Percentiles rank a stretch among this genome's conserved stretches.
Evolutionary conservation across 2,113 vertebrate species (phyloP).

Genomic region (Sceloporus undulatus): DNA sequence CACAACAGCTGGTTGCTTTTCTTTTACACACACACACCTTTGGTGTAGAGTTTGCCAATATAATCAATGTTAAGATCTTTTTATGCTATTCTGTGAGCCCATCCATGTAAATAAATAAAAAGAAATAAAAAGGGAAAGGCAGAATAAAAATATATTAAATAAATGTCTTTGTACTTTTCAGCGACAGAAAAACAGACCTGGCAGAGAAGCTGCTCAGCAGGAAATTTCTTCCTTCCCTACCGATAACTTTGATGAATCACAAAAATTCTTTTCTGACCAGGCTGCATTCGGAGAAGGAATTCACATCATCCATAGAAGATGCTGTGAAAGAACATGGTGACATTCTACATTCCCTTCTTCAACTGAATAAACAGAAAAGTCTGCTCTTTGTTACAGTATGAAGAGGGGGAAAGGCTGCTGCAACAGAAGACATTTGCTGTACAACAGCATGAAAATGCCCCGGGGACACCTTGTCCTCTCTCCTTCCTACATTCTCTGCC

Average conservation of each 20-base stretch:
- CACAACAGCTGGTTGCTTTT: not conserved
- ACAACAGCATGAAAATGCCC: conserved; percentile 24
- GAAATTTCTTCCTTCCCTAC: conserved; percentile 14
- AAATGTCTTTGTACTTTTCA: not conserved
- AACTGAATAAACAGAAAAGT: conserved; percentile 52
- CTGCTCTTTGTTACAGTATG: conserved; percentile 49
- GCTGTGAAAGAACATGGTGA: not conserved
- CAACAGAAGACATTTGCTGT: conserved; percentile 49
- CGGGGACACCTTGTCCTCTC: conserved; percentile 26
- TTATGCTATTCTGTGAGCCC: not conserved
- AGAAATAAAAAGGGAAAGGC: not conserved
- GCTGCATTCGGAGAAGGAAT: not conserved
- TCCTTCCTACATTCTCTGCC: conserved; percentile 16
- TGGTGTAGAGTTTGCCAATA: not conserved
- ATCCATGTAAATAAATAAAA: not conserved
- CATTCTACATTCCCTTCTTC: conserved; percentile 4
- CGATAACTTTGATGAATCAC: not conserved
- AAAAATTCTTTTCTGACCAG: conserved; percentile 18
- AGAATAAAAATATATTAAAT: not conserved
- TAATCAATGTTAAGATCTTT: not conserved
- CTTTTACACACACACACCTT: not conserved
- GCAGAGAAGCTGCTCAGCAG: not conserved
- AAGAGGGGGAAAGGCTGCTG: conserved; percentile 22
- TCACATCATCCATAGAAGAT: conserved; percentile 5
- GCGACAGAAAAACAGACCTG: conserved; percentile 24